phyloP scores from a whole-genome alignment of 2,797 vertebrate species.

The Benthosema pterotum region DNA sequence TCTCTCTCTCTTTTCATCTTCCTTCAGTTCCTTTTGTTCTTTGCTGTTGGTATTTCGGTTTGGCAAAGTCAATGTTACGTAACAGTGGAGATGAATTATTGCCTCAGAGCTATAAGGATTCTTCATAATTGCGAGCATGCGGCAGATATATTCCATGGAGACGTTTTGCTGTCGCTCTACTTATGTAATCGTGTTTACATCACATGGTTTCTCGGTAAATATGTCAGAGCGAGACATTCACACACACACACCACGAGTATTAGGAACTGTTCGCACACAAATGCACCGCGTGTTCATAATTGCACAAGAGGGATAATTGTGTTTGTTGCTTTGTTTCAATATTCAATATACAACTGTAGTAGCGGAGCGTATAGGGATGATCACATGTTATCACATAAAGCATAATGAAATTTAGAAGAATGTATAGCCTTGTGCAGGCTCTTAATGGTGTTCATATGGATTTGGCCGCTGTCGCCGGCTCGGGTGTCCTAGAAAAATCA shows the following conservation, averaged over 20 bases:
- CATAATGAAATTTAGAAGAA: too few relatives aligned
- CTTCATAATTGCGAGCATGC: conserved; percentile 29
- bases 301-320: conserved; percentile 4
- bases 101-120: conserved; percentile 22
- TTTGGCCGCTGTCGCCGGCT: too few relatives aligned
- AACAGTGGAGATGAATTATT: conserved; percentile 34
- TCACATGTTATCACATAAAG: too few relatives aligned
- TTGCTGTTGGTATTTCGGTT: conserved; percentile 17
- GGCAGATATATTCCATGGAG: conserved; percentile 2
- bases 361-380: too few relatives aligned
- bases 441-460: too few relatives aligned
- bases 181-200: conserved; percentile 37
- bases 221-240: conserved; percentile 17
- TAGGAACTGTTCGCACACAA: conserved; percentile 2
- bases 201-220: conserved; percentile 9
- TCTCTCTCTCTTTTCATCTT: conserved; percentile 13
- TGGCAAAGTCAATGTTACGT: conserved; percentile 34
- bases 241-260: conserved; percentile 3
- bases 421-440: too few relatives aligned
- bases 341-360: too few relatives aligned
- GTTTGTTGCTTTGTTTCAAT: neutral
- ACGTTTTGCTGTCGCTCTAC: neutral
- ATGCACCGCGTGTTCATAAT: conserved; percentile 1
- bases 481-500: too few relatives aligned
- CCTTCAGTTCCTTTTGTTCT: conserved; percentile 1